A percentile compares a stretch with the other conserved stretches of the same genome.
These are phyloP conservation scores for Lacanobia wlatinum DNA, from an alignment of 2,888 invertebrate species.

Conservation along the genomic window DNA sequence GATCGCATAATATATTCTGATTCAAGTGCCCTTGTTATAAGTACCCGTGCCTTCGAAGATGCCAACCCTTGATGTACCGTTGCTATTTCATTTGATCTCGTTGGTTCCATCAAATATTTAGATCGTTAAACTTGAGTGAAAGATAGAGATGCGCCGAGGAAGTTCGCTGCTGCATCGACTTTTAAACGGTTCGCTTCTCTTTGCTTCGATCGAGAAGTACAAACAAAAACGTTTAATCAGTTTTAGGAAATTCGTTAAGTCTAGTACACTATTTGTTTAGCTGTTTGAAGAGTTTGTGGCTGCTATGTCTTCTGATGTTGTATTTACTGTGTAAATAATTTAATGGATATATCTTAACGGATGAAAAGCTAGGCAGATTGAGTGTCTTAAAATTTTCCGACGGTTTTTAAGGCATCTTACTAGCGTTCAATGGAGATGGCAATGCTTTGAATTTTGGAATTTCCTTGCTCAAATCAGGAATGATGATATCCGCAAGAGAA, in stretches of 20 bases:
- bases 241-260: constrained; percentile 58
- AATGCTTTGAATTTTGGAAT: no score
- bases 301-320: constrained; percentile 8
- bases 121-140: constrained; percentile 85
- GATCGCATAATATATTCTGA: constrained; percentile 86
- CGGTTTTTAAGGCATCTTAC: no score
- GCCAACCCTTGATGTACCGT: constrained; percentile 76
- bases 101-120: constrained; percentile 89
- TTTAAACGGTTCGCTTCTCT: constrained; percentile 59
- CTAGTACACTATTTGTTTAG: constrained; percentile 45
- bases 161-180: constrained; percentile 77
- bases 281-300: constrained; percentile 12
- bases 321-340: background rate
- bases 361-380: no score
- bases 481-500: no score
- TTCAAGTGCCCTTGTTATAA: constrained; percentile 87
- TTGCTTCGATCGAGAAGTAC: constrained; percentile 51
- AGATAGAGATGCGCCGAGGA: constrained; percentile 75
- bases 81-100: constrained; percentile 87
- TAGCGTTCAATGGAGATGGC: no score
- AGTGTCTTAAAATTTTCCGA: no score
- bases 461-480: no score
- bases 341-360: background rate
- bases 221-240: constrained; percentile 63
- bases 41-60: constrained; percentile 80